Base-by-base conservation (phyloP, 1,140 invertebrate genomes). In the Drosophila parvula region DNA sequence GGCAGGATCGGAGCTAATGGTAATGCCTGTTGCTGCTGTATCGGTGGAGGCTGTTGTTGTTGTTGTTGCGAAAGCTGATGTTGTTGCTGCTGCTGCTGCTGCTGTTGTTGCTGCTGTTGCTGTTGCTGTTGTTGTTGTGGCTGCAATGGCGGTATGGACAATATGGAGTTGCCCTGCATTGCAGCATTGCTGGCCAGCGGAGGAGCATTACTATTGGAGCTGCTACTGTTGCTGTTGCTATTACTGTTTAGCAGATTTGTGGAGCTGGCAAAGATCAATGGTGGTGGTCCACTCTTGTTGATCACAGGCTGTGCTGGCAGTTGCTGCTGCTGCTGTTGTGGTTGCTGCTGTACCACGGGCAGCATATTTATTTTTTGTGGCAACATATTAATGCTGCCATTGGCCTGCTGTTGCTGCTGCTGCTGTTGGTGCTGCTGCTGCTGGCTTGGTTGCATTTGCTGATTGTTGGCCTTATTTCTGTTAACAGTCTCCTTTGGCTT, bases 191-290 rank as follows among this genome's bases (percentile, higher is more conserved):
- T 67, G 36, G 28, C 12, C 5, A 61, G 61, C 11, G 38, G 51
- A n/a, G 51, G 12, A 14, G 51, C 34, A n/a, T 18, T 79, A 22
- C 22, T 22, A 22, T 22, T 22, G 22, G 22, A 22, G 47, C 34
- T 81, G 44, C 12, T 53, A 51, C 14, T 79, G 36, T 28, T 83
- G 51, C 27, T 58, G 63, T 8, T 79, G 22, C 22, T 84, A 62
- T 69, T 71, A 30, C 63, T 85, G 27, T 57, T 79, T 11, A 86
- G 16, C n/a, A 88, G 38, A 73, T 69, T 86, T 12, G 75, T 88
- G 22, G 82, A 76, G 32, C 82, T 88, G 32, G 82, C 79, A 63
- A 86, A 86, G 16, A 86, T 86, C 10, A 86, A 45, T 4, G 82
- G 82, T 2, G 82, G 82, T 43, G 82, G 82, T 11, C 82, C 82